Percentiles rank a stretch among this genome's conserved stretches.
These are phyloP conservation scores for Phrixothrix hirtus DNA, from an alignment of 2,888 invertebrate genomes.

Conservation along the genomic window DNA sequence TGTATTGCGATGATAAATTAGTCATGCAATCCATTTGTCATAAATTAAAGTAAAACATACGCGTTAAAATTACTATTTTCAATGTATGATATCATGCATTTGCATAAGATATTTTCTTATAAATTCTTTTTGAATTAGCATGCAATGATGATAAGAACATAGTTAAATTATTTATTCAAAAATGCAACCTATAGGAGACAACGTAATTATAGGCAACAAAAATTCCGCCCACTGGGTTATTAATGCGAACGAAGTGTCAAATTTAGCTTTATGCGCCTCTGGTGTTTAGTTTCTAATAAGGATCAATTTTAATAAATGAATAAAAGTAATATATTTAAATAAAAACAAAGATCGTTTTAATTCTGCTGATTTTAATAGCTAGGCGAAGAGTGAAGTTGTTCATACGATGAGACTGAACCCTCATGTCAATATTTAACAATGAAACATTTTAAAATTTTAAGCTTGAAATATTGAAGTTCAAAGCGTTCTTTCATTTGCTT, in stretches of 20 bases:
- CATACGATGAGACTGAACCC: neutral
- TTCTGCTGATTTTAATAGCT: neutral
- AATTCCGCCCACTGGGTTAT: too few relatives aligned
- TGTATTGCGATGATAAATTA: too few relatives aligned
- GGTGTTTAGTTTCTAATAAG: too few relatives aligned
- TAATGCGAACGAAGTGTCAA: too few relatives aligned
- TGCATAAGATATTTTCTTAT: neutral
- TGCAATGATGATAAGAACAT: neutral
- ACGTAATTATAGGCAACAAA: too few relatives aligned
- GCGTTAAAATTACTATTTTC: neutral
- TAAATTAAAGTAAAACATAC: neutral
- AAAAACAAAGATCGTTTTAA: too few relatives aligned
- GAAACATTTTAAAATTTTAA: neutral
- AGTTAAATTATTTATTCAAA: neutral
- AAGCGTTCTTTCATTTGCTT: neutral
- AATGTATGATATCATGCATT: neutral
- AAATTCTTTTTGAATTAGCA: neutral
- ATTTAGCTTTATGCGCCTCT: too few relatives aligned
- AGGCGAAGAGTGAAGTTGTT: neutral
- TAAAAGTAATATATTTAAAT: too few relatives aligned
- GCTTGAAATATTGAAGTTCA: neutral
- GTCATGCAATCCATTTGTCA: neutral
- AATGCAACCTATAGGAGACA: neutral
- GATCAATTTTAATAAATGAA: neutral
- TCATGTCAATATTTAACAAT: neutral